Conservation (phyloP, 2,113 vertebrate genomes). For the Sinosuthora webbiana region DNA sequence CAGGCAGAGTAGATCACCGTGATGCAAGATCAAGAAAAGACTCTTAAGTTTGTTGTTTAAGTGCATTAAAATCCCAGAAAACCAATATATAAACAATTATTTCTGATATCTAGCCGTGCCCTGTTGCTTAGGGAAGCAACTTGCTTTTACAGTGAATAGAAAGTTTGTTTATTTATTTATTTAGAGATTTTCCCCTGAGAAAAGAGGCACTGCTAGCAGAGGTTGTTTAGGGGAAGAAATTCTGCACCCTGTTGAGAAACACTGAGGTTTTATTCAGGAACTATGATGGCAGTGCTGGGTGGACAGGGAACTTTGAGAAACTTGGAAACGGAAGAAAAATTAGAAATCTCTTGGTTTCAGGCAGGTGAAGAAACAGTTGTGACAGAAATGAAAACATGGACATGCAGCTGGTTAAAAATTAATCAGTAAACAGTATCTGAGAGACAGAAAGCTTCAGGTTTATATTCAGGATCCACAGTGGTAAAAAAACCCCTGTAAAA, state of each 20-base stretch:
- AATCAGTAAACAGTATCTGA: background rate
- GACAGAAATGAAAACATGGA: background rate
- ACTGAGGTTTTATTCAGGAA: conserved; percentile 49
- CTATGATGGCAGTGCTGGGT: background rate
- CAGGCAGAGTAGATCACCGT: background rate
- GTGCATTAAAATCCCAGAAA: background rate
- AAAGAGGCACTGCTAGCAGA: background rate
- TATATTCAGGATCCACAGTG: background rate
- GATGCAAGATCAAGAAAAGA: background rate
- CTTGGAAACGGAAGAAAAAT: conserved; percentile 33
- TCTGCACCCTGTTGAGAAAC: conserved; percentile 42
- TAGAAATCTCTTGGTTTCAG: conserved; percentile 30
- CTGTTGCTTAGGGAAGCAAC: background rate
- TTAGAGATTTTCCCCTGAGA: background rate
- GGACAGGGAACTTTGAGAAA: conserved; percentile 19
- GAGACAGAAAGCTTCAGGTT: background rate
- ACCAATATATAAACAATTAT: background rate
- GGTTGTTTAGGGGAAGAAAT: conserved; percentile 31
- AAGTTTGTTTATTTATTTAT: background rate
- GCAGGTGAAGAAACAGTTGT: conserved; percentile 22
- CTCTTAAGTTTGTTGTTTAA: background rate
- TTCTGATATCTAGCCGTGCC: background rate
- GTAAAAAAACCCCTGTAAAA: background rate
- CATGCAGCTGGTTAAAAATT: background rate
- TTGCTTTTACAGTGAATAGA: rapidly evolving